These are phyloP conservation scores for Paradoxurus hermaphroditus DNA, from an alignment of 2,113 vertebrate genomes.

Conservation along the genomic window DNA sequence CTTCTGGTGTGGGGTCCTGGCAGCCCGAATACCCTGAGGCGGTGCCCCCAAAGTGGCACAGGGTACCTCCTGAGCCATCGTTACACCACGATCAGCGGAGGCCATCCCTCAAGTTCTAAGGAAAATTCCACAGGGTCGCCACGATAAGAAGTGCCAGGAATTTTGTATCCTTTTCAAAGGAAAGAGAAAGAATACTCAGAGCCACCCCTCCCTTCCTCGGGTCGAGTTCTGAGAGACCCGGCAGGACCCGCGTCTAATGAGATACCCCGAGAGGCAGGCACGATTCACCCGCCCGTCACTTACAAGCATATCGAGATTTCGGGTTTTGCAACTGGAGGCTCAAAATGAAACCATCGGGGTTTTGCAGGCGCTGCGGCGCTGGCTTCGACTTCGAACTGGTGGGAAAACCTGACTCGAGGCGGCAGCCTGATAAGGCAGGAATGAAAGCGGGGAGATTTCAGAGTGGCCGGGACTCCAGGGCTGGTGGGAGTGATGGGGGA, in stretches of 20 bases:
- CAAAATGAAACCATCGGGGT: conserved; percentile 11
- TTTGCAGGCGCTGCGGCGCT: not conserved
- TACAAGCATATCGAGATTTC: conserved; percentile 44
- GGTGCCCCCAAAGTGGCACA: not conserved
- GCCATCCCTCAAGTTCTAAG: not conserved
- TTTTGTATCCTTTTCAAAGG: not conserved
- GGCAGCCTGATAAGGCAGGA: conserved; percentile 11
- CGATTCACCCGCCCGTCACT: conserved; percentile 40
- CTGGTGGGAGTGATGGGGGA: not conserved
- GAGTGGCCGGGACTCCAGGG: not conserved
- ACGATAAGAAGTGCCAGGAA: not conserved
- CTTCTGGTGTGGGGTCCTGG: not conserved
- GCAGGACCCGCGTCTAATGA: conserved; percentile 48
- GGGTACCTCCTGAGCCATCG: not conserved
- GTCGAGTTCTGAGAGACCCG: conserved; percentile 18
- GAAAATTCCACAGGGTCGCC: not conserved
- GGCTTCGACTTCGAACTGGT: not conserved
- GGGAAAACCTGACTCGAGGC: not conserved
- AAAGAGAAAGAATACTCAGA: not conserved
- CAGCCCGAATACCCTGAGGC: not conserved
- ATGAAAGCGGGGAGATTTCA: not conserved
- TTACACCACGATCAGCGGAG: not conserved
- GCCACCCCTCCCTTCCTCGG: not conserved
- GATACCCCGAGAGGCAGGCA: not conserved
- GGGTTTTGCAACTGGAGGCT: conserved; percentile 39